These are phyloP conservation scores for Ictidomys tridecemlineatus DNA, from an alignment of 2,113 vertebrate species.

Conservation along the genomic window DNA sequence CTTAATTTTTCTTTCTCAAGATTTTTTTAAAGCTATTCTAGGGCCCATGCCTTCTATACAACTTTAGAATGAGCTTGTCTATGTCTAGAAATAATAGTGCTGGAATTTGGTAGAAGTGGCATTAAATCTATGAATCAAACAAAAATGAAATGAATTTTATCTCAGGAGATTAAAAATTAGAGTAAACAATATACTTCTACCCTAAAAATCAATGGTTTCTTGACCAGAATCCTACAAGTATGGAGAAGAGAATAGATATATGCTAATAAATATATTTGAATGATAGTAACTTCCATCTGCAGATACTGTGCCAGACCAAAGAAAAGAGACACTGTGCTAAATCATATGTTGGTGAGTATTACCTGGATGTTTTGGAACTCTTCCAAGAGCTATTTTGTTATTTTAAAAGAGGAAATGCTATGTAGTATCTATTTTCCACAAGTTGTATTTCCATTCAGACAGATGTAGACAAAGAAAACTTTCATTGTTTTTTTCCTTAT, in stretches of 20 bases:
- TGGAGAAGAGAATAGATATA: not conserved
- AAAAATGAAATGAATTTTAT: not conserved
- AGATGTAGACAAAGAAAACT: too few species aligned
- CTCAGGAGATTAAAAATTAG: not conserved
- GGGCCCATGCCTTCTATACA: too few species aligned
- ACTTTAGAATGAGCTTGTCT: too few species aligned
- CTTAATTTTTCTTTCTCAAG: too few species aligned
- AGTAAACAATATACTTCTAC: not conserved
- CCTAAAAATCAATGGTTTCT: not conserved
- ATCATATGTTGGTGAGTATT: not conserved
- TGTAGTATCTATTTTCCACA: too few species aligned
- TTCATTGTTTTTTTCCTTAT: too few species aligned
- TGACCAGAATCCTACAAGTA: not conserved
- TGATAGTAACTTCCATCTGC: not conserved
- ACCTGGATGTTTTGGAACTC: not conserved
- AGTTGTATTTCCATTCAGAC: too few species aligned
- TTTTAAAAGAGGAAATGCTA: not conserved
- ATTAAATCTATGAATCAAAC: too few species aligned
- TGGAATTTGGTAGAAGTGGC: too few species aligned
- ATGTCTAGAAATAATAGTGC: too few species aligned
- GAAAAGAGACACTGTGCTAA: not conserved
- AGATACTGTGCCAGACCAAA: not conserved
- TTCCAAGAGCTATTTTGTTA: not conserved
- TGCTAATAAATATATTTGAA: not conserved
- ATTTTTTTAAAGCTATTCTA: too few species aligned